Conservation (phyloP, 2,888 invertebrate species). For the Spodoptera exigua region DNA sequence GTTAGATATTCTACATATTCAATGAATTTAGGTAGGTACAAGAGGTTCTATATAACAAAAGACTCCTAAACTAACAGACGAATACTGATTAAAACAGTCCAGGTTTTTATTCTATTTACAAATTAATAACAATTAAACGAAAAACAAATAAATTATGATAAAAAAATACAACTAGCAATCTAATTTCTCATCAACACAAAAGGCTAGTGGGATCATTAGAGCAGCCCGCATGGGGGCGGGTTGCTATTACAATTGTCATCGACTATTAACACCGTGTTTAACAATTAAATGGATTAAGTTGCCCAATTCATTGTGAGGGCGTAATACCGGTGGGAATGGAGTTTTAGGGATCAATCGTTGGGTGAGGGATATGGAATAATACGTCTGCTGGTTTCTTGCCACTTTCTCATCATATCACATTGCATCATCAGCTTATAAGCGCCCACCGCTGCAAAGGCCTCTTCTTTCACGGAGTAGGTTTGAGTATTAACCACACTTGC, state of each 20-base stretch:
- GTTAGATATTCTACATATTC: no score
- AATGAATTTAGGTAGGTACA: no score
- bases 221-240: slow-evolving; percentile 76
- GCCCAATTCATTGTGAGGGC: slow-evolving; percentile 64
- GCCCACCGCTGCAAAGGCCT: no score
- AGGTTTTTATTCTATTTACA: no score
- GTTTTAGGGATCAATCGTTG: slow-evolving; percentile 43
- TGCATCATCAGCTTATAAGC: no score
- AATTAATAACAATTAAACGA: background rate
- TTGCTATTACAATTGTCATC: slow-evolving; percentile 77
- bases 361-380: background rate
- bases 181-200: slow-evolving; percentile 58
- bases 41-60: no score
- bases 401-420: no score
- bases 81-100: no score
- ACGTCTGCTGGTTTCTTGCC: no score
- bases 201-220: slow-evolving; percentile 53
- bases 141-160: slow-evolving; percentile 14
- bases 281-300: slow-evolving; percentile 73
- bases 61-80: no score
- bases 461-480: no score
- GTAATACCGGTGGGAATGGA: slow-evolving; percentile 67
- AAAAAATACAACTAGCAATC: slow-evolving; percentile 44
- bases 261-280: slow-evolving; percentile 72
- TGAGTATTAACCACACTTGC: no score